These are phyloP conservation scores for Gari tellinella DNA, from an alignment of 2,888 invertebrate genomes.

Conservation along the genomic window DNA sequence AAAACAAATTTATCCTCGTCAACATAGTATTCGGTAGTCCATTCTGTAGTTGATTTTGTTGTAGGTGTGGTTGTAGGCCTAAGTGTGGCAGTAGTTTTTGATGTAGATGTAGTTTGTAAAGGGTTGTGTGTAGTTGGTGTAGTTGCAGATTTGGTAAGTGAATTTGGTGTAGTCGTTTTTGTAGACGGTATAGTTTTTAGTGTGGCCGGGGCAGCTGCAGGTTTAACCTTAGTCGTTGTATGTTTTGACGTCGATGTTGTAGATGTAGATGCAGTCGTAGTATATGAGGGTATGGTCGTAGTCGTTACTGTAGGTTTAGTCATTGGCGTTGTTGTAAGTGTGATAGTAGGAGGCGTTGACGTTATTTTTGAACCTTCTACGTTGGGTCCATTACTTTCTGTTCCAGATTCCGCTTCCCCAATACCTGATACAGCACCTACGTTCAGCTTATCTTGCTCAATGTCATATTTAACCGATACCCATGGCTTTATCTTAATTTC, in stretches of 20 bases:
- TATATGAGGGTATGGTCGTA: background rate
- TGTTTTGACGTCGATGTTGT: background rate
- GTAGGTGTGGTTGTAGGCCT: too few species aligned
- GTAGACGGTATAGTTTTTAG: background rate
- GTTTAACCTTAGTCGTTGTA: background rate
- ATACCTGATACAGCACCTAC: background rate
- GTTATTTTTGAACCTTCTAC: background rate
- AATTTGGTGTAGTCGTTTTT: too few species aligned
- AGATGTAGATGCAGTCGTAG: background rate
- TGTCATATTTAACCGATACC: conserved; percentile 57
- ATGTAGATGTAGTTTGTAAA: too few species aligned
- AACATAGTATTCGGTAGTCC: too few species aligned
- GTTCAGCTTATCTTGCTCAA: conserved; percentile 25
- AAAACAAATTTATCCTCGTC: too few species aligned
- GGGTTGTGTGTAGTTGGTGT: too few species aligned
- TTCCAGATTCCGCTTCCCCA: background rate
- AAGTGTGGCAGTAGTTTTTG: too few species aligned
- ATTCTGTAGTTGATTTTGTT: too few species aligned
- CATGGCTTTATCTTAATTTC: conserved; percentile 76
- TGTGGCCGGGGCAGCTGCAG: background rate
- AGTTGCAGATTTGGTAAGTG: too few species aligned
- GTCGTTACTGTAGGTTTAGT: background rate
- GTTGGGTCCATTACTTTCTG: background rate
- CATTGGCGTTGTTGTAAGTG: background rate
- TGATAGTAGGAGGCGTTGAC: conserved; percentile 1